phyloP scores from a whole-genome alignment of 1,140 invertebrate genomes.

The Drosophila mauritiana region DNA sequence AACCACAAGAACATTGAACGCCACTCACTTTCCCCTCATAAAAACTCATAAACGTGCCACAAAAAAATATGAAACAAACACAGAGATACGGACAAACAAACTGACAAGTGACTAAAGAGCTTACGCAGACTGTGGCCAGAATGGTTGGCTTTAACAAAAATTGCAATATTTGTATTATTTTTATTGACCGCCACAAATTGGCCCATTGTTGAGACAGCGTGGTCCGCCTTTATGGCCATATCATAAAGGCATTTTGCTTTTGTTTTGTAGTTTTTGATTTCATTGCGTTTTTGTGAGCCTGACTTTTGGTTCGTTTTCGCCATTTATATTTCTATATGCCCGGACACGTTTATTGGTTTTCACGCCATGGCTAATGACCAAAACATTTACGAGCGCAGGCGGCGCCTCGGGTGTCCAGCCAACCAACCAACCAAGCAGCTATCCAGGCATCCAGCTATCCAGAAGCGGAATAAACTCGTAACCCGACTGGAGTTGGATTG shows the following conservation, averaged over 20 bases:
- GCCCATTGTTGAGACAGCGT: constrained; percentile 53
- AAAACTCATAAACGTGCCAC: constrained; percentile 57
- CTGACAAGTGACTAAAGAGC: constrained; percentile 50
- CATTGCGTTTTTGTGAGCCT: constrained; percentile 56
- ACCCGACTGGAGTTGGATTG: not conserved
- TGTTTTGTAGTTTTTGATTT: constrained; percentile 69
- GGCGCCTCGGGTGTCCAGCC: constrained; percentile 15
- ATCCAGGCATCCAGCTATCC: not conserved
- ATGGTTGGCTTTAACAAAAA: constrained; percentile 54
- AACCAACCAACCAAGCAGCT: not conserved
- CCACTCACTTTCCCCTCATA: constrained; percentile 25
- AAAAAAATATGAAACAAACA: constrained; percentile 8
- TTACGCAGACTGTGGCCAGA: constrained; percentile 24
- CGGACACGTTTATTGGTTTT: constrained; percentile 65
- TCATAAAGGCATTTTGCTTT: constrained; percentile 71
- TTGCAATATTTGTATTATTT: constrained; percentile 72
- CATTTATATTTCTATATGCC: constrained; percentile 26
- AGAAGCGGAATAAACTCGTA: constrained; percentile 16
- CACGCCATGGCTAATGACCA: constrained; percentile 71
- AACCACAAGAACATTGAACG: constrained; percentile 29
- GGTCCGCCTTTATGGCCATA: constrained; percentile 65
- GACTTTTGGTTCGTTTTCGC: constrained; percentile 7
- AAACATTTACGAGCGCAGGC: constrained; percentile 68
- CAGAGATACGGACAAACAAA: not conserved
- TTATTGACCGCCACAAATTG: constrained; percentile 69